phyloP scores from a whole-genome alignment of 2,888 invertebrate species.

The Cantharis lateralis region DNA sequence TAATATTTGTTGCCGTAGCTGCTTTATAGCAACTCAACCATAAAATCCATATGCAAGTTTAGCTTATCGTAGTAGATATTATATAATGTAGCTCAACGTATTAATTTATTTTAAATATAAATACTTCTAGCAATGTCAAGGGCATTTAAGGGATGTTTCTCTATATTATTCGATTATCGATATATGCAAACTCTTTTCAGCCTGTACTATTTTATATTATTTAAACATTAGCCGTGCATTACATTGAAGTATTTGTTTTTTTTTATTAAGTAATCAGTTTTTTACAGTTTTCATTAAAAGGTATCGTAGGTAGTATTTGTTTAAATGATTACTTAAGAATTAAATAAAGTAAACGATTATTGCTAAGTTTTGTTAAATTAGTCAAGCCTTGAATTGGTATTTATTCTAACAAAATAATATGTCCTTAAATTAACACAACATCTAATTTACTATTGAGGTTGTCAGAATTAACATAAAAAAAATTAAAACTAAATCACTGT shows the following conservation, averaged over 20 bases:
- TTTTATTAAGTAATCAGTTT: not conserved
- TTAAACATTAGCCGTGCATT: not conserved
- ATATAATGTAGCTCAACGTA: conserved; percentile 21
- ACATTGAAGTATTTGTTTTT: not conserved
- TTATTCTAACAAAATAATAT: not conserved
- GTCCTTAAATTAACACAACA: not conserved
- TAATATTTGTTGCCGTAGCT: not conserved
- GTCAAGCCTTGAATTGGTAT: not conserved
- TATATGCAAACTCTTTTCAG: not conserved
- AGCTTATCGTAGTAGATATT: conserved; percentile 7
- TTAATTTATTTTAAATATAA: conserved; percentile 16
- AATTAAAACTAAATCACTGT: not conserved
- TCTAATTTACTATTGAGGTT: not conserved
- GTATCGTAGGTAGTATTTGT: not conserved
- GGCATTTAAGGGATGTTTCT: conserved; percentile 8
- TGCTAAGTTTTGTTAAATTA: not conserved
- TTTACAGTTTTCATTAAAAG: not conserved
- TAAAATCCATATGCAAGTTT: conserved; percentile 7
- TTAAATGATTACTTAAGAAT: not conserved
- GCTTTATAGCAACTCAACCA: not conserved
- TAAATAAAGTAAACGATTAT: not conserved
- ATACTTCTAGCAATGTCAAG: conserved; percentile 26
- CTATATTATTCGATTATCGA: not conserved
- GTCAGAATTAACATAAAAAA: not conserved
- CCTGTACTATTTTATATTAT: not conserved